Percentiles rank a stretch among this genome's conserved stretches.
Evolutionary conservation across 2,888 invertebrate species (phyloP).

Genomic region (Prostheceraeus crozeri): DNA sequence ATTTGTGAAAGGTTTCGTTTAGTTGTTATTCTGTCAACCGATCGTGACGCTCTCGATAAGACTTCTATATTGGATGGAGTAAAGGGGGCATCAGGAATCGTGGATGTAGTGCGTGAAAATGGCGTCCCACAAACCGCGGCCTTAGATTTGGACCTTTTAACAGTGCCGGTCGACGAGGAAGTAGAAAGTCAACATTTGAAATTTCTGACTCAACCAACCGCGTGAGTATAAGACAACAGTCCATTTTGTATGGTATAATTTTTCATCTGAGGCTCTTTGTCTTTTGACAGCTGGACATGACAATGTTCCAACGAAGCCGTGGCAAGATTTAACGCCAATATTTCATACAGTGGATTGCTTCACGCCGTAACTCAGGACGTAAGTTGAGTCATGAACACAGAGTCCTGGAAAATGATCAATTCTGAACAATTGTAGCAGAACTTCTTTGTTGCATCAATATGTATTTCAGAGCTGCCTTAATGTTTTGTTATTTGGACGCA

Average conservation of each 20-base stretch:
- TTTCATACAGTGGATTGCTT: conserved; percentile 90
- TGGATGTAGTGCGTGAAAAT: conserved; percentile 89
- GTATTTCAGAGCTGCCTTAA: no score
- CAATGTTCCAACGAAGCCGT: conserved; percentile 69
- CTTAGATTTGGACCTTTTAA: conserved; percentile 74
- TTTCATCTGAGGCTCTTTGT: background rate
- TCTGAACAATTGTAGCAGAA: no score
- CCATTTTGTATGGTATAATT: background rate
- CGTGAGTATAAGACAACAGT: background rate
- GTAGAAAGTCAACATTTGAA: conserved; percentile 81
- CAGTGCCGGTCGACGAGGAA: conserved; percentile 80
- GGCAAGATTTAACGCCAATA: conserved; percentile 88
- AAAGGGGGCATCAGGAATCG: conserved; percentile 87
- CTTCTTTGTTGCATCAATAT: no score
- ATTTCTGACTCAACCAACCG: conserved; percentile 65
- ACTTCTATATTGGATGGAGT: conserved; percentile 93
- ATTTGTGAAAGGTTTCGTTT: conserved; percentile 78
- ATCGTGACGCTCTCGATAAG: conserved; percentile 82
- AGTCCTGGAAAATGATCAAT: no score
- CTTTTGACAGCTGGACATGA: conserved; percentile 56
- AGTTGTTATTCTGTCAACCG: conserved; percentile 83
- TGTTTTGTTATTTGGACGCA: no score
- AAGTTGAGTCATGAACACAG: conserved; percentile 61
- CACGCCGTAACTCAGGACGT: conserved; percentile 94
- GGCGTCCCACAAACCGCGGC: conserved; percentile 71